Evolutionary conservation across 64 coral and sea anemone genomes (phyloP).

Genomic region (Cladopsammia gracilis): DNA sequence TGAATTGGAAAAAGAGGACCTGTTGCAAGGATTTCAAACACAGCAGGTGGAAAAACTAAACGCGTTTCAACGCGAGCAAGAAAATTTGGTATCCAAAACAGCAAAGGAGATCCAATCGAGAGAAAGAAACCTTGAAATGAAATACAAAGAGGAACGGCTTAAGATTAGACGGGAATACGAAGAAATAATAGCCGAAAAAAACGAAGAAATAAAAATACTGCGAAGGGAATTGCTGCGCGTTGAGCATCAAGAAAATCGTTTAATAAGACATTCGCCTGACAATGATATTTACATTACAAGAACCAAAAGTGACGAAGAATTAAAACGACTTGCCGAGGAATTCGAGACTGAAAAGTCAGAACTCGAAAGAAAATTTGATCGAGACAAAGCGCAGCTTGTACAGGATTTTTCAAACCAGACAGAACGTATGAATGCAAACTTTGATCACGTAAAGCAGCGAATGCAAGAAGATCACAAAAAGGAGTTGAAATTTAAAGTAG

Average conservation of each 20-base stretch:
- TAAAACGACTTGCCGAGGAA: not conserved
- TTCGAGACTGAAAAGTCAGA: conserved; percentile 65
- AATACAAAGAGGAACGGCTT: conserved; percentile 51
- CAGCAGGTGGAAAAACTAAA: conserved; percentile 69
- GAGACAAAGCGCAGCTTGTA: conserved; percentile 78
- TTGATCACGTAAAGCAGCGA: conserved; percentile 51
- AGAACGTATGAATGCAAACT: conserved; percentile 15
- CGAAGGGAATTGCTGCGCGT: conserved; percentile 28
- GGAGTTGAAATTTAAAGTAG: conserved; percentile 62
- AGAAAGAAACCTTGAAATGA: conserved; percentile 21
- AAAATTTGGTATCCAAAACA: not conserved
- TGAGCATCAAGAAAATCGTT: conserved; percentile 30
- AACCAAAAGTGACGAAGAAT: conserved; percentile 34
- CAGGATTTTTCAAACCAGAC: conserved; percentile 41
- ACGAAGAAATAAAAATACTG: conserved; percentile 61
- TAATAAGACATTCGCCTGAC: conserved; percentile 33
- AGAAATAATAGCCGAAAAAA: conserved; percentile 60
- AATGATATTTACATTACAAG: conserved; percentile 5
- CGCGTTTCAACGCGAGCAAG: not conserved
- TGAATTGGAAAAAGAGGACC: conserved; percentile 53
- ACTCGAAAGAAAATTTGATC: conserved; percentile 61
- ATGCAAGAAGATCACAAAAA: conserved; percentile 34
- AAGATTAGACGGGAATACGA: conserved; percentile 65
- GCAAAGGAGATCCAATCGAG: not conserved
- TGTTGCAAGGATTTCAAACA: conserved; percentile 66